Percentiles rank a stretch among this genome's conserved stretches.
These are phyloP conservation scores for Zootoca vivipara DNA, from an alignment of 2,113 vertebrate genomes.

Conservation along the genomic window DNA sequence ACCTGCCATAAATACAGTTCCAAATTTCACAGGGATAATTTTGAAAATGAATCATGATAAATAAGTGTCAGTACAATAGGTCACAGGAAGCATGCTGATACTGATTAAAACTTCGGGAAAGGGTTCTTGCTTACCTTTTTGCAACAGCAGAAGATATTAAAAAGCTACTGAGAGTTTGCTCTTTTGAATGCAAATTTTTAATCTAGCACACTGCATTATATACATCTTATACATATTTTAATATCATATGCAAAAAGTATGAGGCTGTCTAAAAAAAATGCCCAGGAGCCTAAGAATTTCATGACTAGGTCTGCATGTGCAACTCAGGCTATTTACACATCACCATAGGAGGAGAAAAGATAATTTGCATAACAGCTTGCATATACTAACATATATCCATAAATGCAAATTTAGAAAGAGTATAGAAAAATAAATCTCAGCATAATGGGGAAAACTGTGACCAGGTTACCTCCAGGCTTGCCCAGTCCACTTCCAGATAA, in stretches of 20 bases:
- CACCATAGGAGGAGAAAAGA: too few species aligned
- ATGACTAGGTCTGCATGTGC: neutral
- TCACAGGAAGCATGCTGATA: neutral
- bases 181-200: neutral
- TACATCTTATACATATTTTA: neutral
- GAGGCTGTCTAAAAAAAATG: neutral
- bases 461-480: too few species aligned
- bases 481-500: too few species aligned
- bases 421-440: too few species aligned
- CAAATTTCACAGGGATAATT: constrained; percentile 10
- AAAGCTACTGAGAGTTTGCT: neutral
- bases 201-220: neutral
- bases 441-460: too few species aligned
- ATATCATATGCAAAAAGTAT: neutral
- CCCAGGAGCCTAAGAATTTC: neutral
- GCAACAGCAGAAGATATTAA: constrained; percentile 10
- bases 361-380: too few species aligned
- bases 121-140: neutral
- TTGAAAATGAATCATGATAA: constrained; percentile 3
- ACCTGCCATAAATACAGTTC: constrained; percentile 12
- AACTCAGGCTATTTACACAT: neutral
- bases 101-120: neutral
- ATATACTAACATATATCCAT: too few species aligned
- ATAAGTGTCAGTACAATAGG: constrained; percentile 1
- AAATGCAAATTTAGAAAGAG: too few species aligned